These are phyloP conservation scores for Ophioninae sp. DNA, from an alignment of 2,888 invertebrate species.

Conservation along the genomic window DNA sequence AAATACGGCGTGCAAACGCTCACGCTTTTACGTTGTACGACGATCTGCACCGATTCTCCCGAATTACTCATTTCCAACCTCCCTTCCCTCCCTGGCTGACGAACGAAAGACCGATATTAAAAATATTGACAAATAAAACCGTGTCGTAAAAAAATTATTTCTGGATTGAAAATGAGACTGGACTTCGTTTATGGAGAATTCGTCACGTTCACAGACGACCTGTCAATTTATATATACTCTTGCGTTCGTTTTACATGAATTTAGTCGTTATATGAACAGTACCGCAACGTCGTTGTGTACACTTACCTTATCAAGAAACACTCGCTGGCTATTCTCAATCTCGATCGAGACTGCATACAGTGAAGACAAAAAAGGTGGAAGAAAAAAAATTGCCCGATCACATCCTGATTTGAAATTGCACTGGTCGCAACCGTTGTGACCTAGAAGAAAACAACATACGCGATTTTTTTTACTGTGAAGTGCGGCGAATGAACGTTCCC, in stretches of 20 bases:
- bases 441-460: conserved; percentile 23
- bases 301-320: conserved; percentile 36
- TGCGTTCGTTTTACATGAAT: background rate
- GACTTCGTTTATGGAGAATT: background rate
- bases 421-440: conserved; percentile 45
- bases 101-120: background rate
- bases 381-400: conserved; percentile 49
- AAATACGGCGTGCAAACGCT: conserved; percentile 4
- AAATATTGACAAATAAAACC: background rate
- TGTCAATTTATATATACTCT: background rate
- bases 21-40: conserved; percentile 15
- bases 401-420: conserved; percentile 60
- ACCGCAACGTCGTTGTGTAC: background rate
- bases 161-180: background rate
- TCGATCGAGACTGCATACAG: conserved; percentile 15
- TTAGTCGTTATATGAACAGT: background rate
- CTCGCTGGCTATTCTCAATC: conserved; percentile 15
- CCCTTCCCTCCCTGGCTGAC: background rate
- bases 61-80: background rate
- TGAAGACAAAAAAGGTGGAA: conserved; percentile 24
- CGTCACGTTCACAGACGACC: background rate
- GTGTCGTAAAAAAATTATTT: background rate
- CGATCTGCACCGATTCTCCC: conserved; percentile 16
- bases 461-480: conserved; percentile 12
- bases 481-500: conserved; percentile 26